Evolutionary conservation across 2,113 vertebrate species (phyloP).

Genomic region (Xenopus laevis): DNA sequence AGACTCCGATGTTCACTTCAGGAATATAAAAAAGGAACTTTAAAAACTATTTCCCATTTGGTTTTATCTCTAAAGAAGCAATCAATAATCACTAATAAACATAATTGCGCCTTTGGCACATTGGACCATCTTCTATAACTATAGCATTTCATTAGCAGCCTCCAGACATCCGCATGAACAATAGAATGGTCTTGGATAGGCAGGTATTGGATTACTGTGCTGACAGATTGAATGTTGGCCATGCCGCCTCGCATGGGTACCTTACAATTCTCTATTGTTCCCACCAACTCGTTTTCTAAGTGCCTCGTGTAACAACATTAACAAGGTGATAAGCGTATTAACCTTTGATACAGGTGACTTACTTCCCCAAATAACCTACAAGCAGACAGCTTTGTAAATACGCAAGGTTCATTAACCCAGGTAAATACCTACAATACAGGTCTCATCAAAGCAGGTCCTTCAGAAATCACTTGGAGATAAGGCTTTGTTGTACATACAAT

Average conservation of each 20-base stretch:
- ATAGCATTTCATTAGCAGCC: neutral
- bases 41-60: conserved; percentile 82
- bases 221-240: conserved; percentile 58
- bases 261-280: conserved; percentile 58
- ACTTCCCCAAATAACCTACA: conserved; percentile 68
- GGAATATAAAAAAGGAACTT: conserved; percentile 56
- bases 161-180: neutral
- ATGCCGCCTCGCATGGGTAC: conserved; percentile 26
- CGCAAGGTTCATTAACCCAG: conserved; percentile 41
- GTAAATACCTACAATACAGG: neutral
- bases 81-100: conserved; percentile 89
- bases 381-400: conserved; percentile 68
- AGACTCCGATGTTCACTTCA: too few relatives aligned
- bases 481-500: neutral
- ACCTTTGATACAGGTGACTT: conserved; percentile 90
- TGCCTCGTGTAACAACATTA: conserved; percentile 73
- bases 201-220: conserved; percentile 64
- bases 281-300: conserved; percentile 74
- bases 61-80: conserved; percentile 80
- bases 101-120: conserved; percentile 82
- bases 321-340: conserved; percentile 87
- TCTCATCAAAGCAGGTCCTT: neutral
- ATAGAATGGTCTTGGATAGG: conserved; percentile 56
- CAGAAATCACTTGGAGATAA: neutral
- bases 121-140: conserved; percentile 61